A percentile compares a stretch with the other conserved stretches of the same genome.
phyloP scores from a whole-genome alignment of 2,113 vertebrate genomes.

The Eonycteris spelaea region DNA sequence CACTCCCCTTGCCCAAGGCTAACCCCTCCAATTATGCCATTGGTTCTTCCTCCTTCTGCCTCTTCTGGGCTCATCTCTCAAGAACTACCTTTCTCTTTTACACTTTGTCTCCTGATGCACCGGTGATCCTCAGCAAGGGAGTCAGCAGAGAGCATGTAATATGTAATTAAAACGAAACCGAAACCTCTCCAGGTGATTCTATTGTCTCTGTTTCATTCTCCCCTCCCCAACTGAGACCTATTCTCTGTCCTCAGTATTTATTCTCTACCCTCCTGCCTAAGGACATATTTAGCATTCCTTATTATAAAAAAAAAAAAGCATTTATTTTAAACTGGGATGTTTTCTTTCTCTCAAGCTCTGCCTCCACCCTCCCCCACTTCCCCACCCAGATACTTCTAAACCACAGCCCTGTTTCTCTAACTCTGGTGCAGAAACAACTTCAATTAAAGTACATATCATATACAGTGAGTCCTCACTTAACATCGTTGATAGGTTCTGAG shows the following conservation, averaged over 20 bases:
- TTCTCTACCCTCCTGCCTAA: neutral
- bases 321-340: neutral
- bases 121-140: neutral
- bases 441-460: neutral
- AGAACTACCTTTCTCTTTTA: neutral
- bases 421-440: neutral
- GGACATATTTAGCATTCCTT: neutral
- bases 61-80: neutral
- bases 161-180: neutral
- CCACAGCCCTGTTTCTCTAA: neutral
- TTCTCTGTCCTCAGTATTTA: neutral
- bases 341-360: neutral
- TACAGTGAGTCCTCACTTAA: neutral
- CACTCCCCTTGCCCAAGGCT: neutral
- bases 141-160: neutral
- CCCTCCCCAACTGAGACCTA: neutral
- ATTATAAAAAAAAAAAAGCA: neutral
- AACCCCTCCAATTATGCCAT: neutral
- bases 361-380: no score
- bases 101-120: neutral
- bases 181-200: neutral
- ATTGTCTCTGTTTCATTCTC: neutral
- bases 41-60: neutral
- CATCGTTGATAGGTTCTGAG: neutral
- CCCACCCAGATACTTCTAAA: neutral